Base-by-base conservation (phyloP, 2,113 vertebrate species). In the Brienomyrus brachyistius region DNA sequence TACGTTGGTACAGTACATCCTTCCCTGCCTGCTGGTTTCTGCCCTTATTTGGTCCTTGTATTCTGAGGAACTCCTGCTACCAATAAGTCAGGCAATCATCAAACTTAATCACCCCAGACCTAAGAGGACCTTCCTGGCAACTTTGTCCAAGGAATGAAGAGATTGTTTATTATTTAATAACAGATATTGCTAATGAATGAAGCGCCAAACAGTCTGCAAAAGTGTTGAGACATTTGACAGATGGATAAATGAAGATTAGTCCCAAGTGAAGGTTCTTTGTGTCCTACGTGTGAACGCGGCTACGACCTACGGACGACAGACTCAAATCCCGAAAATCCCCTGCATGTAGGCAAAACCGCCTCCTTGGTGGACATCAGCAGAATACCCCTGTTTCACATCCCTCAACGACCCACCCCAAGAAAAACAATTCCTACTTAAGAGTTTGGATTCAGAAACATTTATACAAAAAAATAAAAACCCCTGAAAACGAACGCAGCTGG, bases 391-490 rank as follows among this genome's bases (percentile, higher is more conserved):
- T 80, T 80, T 43, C 74, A 19, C 74, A 80, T 80, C 74, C 74
- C 74, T 43, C 74, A 80, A 80, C 62, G 10, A 70, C 74, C 35
- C 74, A 19, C 74, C 74, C 27, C 62, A 31, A 70, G n/a, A 70
- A 70, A 70, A 82, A 45, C 77, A 43, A 82, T 82, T 82, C 43
- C 77, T 82, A 82, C 77, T 43, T 40, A 45, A 7, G 77, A 82
- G 43, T 82, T 82, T 82, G 77, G 77, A 82, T 82, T 82, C 77
- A 82, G 77, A 82, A 45, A 82, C 77, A 45, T 82, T 82, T 82
- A 21, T 8, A 82, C 35, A 45, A 82, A 40, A 43, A 19, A 82
- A 31, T 31, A 31, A 45, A 82, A 82, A 43, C 0, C 21, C 2
- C 45, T 10, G 19, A 84, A 84, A 47, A 45, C 1, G 40, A 47